phyloP scores from a whole-genome alignment of 53 echinoderm and acorn worm species.

The Henricia sp. region DNA sequence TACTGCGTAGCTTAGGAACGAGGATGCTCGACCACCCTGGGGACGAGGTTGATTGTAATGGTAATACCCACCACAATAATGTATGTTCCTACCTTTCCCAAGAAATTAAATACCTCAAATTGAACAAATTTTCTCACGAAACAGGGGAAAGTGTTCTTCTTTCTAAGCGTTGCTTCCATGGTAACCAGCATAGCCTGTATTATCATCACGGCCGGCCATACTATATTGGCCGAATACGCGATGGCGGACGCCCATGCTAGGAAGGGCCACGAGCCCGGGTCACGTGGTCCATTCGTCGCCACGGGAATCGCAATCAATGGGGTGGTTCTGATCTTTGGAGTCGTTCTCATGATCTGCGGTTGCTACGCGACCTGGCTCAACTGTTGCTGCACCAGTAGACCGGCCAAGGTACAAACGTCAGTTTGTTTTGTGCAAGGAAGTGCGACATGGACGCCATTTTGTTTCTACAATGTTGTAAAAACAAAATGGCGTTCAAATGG shows the following conservation, averaged over 20 bases:
- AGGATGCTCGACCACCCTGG: no score
- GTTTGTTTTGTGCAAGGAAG: neutral
- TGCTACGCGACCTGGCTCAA: conserved; percentile 80
- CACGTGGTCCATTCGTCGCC: conserved; percentile 28
- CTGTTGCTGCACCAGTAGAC: conserved; percentile 88
- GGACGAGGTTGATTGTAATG: neutral
- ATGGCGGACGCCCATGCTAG: conserved; percentile 46
- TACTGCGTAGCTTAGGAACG: no score
- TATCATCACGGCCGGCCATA: conserved; percentile 54
- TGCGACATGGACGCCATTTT: neutral
- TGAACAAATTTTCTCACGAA: neutral
- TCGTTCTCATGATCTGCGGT: conserved; percentile 68
- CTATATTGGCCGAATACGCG: conserved; percentile 52
- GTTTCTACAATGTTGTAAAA: neutral
- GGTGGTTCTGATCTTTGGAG: conserved; percentile 63
- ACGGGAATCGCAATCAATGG: conserved; percentile 86
- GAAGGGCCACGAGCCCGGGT: conserved; percentile 9
- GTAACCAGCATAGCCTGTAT: conserved; percentile 63
- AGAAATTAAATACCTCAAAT: neutral
- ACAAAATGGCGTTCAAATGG: no score
- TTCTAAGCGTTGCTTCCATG: conserved; percentile 61
- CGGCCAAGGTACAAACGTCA: conserved; percentile 72
- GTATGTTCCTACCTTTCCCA: neutral
- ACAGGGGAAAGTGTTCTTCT: conserved; percentile 68
- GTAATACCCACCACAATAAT: no score